phyloP scores from a whole-genome alignment of 2,888 invertebrate species.

The Imbricaverruca yamaguchii region DNA sequence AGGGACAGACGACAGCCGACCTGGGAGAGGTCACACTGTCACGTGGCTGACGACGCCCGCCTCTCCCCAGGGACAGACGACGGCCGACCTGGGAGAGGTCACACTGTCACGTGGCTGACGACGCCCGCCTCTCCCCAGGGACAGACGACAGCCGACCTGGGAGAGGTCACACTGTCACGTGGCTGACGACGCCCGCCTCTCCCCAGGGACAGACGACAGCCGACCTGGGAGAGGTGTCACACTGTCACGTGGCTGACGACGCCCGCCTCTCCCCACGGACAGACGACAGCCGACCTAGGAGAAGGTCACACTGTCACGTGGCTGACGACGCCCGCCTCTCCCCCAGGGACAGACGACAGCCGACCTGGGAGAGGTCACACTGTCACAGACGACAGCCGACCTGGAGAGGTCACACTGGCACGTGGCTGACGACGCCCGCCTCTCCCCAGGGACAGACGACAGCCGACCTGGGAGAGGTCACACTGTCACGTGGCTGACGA shows the following conservation, averaged over 20 bases:
- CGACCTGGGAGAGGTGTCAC: too few relatives aligned
- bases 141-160: conserved; percentile 42
- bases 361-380: too few relatives aligned
- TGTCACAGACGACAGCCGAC: too few relatives aligned
- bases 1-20: conserved; percentile 47
- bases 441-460: conserved; percentile 55
- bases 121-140: conserved; percentile 59
- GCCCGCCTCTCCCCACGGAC: conserved; percentile 57
- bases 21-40: conserved; percentile 34
- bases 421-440: conserved; percentile 48
- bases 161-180: conserved; percentile 23
- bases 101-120: conserved; percentile 37
- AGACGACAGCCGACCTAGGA: conserved; percentile 41
- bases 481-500: too few relatives aligned
- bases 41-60: too few relatives aligned
- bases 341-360: too few relatives aligned
- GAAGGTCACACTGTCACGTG: conserved; percentile 5
- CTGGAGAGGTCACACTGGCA: too few relatives aligned
- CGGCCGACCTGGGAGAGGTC: too few relatives aligned
- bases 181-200: too few relatives aligned
- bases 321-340: too few relatives aligned
- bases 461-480: conserved; percentile 37
- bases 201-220: too few relatives aligned
- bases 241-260: conserved; percentile 42
- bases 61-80: too few relatives aligned